phyloP scores from a whole-genome alignment of 2,888 invertebrate species.

The Biston stratarius region DNA sequence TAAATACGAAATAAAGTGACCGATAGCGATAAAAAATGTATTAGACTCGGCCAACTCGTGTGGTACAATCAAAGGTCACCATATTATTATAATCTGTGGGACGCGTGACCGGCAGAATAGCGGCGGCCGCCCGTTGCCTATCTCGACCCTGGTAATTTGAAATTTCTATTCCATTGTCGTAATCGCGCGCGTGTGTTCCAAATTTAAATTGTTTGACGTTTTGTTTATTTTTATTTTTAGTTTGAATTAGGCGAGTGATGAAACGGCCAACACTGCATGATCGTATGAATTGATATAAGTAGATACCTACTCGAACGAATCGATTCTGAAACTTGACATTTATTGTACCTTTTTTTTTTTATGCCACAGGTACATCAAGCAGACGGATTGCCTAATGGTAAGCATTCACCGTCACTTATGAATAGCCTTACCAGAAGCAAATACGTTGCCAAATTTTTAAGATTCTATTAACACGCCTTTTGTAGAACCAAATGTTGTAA shows the following conservation, averaged over 20 bases:
- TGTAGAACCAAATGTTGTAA: too few relatives aligned
- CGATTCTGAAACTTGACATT: too few relatives aligned
- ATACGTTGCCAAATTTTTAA: too few relatives aligned
- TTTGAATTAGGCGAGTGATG: neutral
- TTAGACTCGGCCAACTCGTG: constrained; percentile 72
- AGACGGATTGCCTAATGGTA: too few relatives aligned
- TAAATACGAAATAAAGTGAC: constrained; percentile 67
- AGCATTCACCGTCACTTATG: too few relatives aligned
- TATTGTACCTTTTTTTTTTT: too few relatives aligned
- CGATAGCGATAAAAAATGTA: constrained; percentile 76
- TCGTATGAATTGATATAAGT: neutral
- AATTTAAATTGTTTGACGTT: constrained; percentile 55
- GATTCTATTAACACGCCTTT: too few relatives aligned
- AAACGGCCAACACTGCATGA: neutral
- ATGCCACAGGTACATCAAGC: too few relatives aligned
- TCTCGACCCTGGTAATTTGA: constrained; percentile 69
- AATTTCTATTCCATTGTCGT: constrained; percentile 82
- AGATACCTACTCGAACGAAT: too few relatives aligned
- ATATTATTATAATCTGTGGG: constrained; percentile 74
- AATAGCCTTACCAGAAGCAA: too few relatives aligned
- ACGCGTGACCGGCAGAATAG: constrained; percentile 79
- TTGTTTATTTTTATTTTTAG: constrained; percentile 38
- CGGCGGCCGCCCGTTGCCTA: constrained; percentile 55
- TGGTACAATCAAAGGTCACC: constrained; percentile 78
- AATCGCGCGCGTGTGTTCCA: constrained; percentile 70